Evolutionary conservation across 2,888 invertebrate genomes (phyloP).

Genomic region (Patella depressa): DNA sequence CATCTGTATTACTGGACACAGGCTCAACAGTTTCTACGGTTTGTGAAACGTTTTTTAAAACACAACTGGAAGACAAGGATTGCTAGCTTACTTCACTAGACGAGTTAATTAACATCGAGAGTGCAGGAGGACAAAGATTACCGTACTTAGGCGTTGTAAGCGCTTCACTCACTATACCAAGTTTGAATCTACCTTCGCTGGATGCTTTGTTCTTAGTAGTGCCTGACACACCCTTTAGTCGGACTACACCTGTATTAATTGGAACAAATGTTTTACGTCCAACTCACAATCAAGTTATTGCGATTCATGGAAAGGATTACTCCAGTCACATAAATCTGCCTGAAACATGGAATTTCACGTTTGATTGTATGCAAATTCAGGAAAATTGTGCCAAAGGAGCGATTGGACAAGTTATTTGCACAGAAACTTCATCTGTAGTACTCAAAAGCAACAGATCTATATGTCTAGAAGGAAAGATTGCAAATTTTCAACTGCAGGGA

Average conservation of each 20-base stretch:
- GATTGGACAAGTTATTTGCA: background rate
- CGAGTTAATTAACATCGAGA: background rate
- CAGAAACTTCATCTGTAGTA: background rate
- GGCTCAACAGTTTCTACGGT: too few species aligned
- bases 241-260: background rate
- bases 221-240: background rate
- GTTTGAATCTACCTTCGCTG: background rate
- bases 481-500: background rate
- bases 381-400: background rate
- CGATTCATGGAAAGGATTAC: background rate
- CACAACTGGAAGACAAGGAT: too few species aligned
- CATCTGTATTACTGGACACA: background rate
- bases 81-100: too few species aligned
- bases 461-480: background rate
- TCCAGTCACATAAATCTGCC: background rate
- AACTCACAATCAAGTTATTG: background rate
- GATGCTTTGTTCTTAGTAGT: background rate
- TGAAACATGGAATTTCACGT: background rate
- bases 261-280: background rate
- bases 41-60: too few species aligned
- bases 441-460: background rate
- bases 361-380: background rate
- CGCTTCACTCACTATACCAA: background rate
- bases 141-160: background rate
- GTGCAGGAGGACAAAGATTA: background rate